Conservation (phyloP, 2,888 invertebrate genomes). For the Psylliodes chrysocephalus region DNA sequence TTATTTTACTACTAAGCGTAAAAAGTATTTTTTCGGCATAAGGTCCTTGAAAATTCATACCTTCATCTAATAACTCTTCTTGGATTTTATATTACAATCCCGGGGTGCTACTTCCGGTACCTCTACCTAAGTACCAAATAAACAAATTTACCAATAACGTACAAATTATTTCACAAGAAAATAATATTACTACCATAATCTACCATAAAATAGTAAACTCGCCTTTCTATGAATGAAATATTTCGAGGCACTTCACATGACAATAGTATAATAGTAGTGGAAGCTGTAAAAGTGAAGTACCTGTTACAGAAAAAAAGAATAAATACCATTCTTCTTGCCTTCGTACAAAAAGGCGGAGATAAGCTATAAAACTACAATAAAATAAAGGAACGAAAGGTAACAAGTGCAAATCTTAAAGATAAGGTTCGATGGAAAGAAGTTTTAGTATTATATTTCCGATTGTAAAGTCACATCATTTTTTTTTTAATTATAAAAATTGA, state of each 20-base stretch:
- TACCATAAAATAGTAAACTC: conserved; percentile 15
- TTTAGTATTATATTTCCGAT: no score
- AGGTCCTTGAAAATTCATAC: no score
- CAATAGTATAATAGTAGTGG: conserved; percentile 1
- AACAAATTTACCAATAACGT: background rate
- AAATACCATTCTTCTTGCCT: background rate
- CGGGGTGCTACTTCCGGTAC: conserved; percentile 2
- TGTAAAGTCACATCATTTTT: no score
- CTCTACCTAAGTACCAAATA: background rate
- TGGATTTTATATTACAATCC: no score
- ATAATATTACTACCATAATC: conserved; percentile 11
- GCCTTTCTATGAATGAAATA: conserved; percentile 10
- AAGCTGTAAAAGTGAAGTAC: conserved; percentile 17
- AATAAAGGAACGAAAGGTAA: background rate
- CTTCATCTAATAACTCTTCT: no score
- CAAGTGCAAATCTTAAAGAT: conserved; percentile 5
- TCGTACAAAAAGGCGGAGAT: conserved; percentile 23
- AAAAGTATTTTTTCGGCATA: no score
- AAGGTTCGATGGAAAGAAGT: no score
- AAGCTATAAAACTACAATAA: conserved; percentile 21
- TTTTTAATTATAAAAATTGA: no score
- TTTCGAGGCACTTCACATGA: background rate
- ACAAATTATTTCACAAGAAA: conserved; percentile 13
- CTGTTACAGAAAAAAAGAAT: conserved; percentile 8
- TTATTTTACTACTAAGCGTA: no score